These are phyloP conservation scores for Hylaeus anthracinus DNA, from an alignment of 1,140 invertebrate genomes.

Conservation along the genomic window DNA sequence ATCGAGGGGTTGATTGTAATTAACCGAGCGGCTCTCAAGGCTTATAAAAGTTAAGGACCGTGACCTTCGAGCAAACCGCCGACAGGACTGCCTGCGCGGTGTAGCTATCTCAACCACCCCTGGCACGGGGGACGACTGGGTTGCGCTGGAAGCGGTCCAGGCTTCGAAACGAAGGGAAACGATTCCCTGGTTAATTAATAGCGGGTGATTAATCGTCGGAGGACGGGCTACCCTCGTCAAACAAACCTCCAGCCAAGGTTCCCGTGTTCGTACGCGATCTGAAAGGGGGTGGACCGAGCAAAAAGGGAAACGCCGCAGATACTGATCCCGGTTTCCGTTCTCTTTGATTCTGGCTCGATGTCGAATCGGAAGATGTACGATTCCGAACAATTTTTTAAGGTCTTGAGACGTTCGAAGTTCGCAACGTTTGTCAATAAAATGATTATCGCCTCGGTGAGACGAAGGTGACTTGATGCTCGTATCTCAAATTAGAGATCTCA, in stretches of 20 bases:
- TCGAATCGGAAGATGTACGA: neutral
- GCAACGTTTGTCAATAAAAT: no score
- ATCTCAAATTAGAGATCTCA: no score
- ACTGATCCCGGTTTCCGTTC: neutral
- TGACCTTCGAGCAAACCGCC: constrained; percentile 52
- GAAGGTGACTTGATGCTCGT: no score
- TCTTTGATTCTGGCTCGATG: neutral
- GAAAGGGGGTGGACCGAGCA: neutral
- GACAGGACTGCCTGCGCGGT: neutral
- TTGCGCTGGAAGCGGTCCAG: neutral
- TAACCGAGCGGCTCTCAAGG: constrained; percentile 50
- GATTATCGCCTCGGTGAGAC: no score
- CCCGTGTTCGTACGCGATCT: constrained; percentile 67
- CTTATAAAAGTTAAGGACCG: constrained; percentile 74
- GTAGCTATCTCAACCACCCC: neutral
- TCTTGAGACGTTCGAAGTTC: neutral
- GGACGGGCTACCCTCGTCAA: constrained; percentile 71
- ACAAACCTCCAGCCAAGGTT: constrained; percentile 65
- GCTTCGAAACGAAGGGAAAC: constrained; percentile 11
- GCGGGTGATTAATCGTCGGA: constrained; percentile 74
- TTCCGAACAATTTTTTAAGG: neutral
- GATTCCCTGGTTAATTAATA: constrained; percentile 76
- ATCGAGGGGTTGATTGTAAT: constrained; percentile 65
- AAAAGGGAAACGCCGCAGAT: no score
- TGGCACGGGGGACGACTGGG: neutral